These are phyloP conservation scores for Rhyacophila brunnea DNA, from an alignment of 1,140 invertebrate genomes.

Conservation along the genomic window DNA sequence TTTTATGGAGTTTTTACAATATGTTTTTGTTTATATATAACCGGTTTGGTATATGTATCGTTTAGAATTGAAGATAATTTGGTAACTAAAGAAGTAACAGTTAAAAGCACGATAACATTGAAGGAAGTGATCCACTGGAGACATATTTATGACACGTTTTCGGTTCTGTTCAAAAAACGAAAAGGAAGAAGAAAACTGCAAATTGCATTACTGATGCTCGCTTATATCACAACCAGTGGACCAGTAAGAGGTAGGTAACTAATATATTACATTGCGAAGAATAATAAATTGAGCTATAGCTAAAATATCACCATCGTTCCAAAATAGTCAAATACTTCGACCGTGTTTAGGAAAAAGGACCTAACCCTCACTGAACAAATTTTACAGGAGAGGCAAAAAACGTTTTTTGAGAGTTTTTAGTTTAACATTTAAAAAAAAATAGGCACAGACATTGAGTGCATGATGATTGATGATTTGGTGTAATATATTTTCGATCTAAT, in stretches of 20 bases:
- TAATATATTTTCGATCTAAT: too few species aligned
- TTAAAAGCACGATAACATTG: background rate
- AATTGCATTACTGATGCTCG: constrained; percentile 46
- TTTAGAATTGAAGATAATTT: constrained; percentile 56
- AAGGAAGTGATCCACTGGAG: constrained; percentile 40
- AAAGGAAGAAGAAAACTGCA: constrained; percentile 43
- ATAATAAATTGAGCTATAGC: too few species aligned
- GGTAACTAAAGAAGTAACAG: constrained; percentile 35
- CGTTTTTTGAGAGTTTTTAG: too few species aligned
- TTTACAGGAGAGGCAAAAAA: too few species aligned
- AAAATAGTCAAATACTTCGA: too few species aligned
- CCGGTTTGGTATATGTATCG: constrained; percentile 56
- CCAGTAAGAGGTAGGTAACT: constrained; percentile 51
- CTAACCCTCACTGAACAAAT: too few species aligned
- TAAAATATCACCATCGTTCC: too few species aligned
- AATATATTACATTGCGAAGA: too few species aligned
- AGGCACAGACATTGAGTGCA: too few species aligned
- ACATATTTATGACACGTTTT: constrained; percentile 50
- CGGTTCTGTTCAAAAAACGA: constrained; percentile 49
- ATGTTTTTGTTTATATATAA: constrained; percentile 68
- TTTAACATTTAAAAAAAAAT: too few species aligned
- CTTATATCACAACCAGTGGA: constrained; percentile 54
- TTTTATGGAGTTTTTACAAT: constrained; percentile 78
- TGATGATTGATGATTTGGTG: too few species aligned
- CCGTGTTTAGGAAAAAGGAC: too few species aligned